These are phyloP conservation scores for Orchesella cincta DNA, from an alignment of 1,140 invertebrate genomes.

Conservation along the genomic window DNA sequence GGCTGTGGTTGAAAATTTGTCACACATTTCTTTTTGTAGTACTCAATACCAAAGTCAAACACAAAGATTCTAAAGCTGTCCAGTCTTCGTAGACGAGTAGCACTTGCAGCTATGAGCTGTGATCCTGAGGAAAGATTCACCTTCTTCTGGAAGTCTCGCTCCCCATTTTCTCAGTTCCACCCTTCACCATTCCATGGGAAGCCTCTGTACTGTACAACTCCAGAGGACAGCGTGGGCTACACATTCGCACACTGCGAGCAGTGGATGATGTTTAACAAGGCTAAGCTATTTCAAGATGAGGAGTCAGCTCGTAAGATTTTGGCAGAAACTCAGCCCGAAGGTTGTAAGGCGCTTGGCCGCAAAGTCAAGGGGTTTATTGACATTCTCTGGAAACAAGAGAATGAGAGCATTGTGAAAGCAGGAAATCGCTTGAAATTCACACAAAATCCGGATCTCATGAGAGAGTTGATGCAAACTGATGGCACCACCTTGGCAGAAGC, in stretches of 20 bases:
- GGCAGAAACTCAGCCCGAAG: neutral
- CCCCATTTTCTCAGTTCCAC: conserved; percentile 46
- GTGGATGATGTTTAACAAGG: conserved; percentile 48
- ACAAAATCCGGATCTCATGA: conserved; percentile 37
- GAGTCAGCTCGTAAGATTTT: conserved; percentile 31
- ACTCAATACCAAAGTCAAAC: too few relatives aligned
- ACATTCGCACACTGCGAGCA: conserved; percentile 38
- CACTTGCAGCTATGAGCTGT: neutral
- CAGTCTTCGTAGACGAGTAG: too few relatives aligned
- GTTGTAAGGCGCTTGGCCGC: conserved; percentile 36
- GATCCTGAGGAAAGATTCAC: conserved; percentile 37
- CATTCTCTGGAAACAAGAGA: conserved; percentile 39
- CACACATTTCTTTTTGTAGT: too few relatives aligned
- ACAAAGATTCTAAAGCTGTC: neutral
- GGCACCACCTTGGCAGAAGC: conserved; percentile 47
- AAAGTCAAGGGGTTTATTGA: conserved; percentile 38
- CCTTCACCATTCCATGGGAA: neutral
- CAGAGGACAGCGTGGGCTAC: neutral
- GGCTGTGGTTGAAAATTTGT: too few relatives aligned
- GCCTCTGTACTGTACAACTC: conserved; percentile 3
- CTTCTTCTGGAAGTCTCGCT: conserved; percentile 33
- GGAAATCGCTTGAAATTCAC: conserved; percentile 44
- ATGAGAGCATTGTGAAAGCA: conserved; percentile 33
- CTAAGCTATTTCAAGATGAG: conserved; percentile 37
- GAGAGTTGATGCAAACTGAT: conserved; percentile 33